A percentile compares a stretch with the other conserved stretches of the same genome.
phyloP scores from a whole-genome alignment of 2,888 invertebrate genomes.

The Archaeoteleia sp. region DNA sequence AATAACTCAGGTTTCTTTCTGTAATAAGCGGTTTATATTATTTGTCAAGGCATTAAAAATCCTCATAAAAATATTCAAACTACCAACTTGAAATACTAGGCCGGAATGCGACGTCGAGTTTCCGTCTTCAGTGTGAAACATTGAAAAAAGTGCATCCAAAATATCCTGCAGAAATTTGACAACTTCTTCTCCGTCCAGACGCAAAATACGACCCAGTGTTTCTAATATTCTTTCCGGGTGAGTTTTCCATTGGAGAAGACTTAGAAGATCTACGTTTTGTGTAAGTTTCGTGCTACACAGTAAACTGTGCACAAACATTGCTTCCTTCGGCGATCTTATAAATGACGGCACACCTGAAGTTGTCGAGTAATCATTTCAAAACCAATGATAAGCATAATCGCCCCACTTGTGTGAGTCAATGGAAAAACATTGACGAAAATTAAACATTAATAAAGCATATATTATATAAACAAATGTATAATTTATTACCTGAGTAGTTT shows the following conservation, averaged over 20 bases:
- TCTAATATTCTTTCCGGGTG: slow-evolving; percentile 91
- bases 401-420: too few relatives aligned
- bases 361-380: too few relatives aligned
- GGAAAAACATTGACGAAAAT: too few relatives aligned
- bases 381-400: too few relatives aligned
- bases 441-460: too few relatives aligned
- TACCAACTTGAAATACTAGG: slow-evolving; percentile 84
- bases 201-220: slow-evolving; percentile 86
- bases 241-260: slow-evolving; percentile 93
- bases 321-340: slow-evolving; percentile 89
- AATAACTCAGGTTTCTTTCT: too few relatives aligned
- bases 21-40: too few relatives aligned
- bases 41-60: too few relatives aligned
- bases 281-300: slow-evolving; percentile 97
- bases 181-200: slow-evolving; percentile 90
- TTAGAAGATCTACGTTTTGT: slow-evolving; percentile 93
- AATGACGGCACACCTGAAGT: slow-evolving; percentile 76
- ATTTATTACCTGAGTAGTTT: slow-evolving; percentile 64
- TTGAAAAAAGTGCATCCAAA: slow-evolving; percentile 92
- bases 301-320: slow-evolving; percentile 86
- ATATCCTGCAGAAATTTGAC: slow-evolving; percentile 97
- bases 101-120: slow-evolving; percentile 92
- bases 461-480: too few relatives aligned
- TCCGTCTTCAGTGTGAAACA: slow-evolving; percentile 95
- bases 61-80: neutral